Evolutionary conservation across 2,113 vertebrate species (phyloP), one percentile per base, ranked within the genome.

Genomic region (Anolis carolinensis): DNA sequence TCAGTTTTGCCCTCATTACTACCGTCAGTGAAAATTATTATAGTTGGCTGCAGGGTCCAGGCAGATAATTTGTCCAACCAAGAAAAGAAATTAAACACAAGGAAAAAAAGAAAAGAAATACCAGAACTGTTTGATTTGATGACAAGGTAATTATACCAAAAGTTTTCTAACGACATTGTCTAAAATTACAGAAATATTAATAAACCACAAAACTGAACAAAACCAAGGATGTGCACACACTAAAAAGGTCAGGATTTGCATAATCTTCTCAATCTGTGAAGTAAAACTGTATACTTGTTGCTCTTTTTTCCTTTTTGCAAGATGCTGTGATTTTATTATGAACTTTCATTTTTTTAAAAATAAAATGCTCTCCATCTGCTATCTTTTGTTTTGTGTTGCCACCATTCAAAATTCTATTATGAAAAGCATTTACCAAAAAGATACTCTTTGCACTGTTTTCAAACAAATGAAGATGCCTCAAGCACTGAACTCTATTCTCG

Each of bases 401-500:
- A 88, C 89, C 23, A 1, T 73, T 93, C 0, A 0, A 44, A 73
- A 86, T 0, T 18, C 81, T 63, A 90, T 88, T 89, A 86, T 84
- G 90, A 93, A 93, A 93, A 73, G 67, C 89, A 92, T 90, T 95
- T 93, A 90, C 89, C 89, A 94, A 95, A 89, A 32, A 92, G 90
- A 93, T 85, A 90, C n/a, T 87, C 59, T 94, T 92, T 91, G 74
- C 75, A 79, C 75, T 72, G 86, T 82, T 93, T 95, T 88, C 86
- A 18, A 0, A 92, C 81, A 92, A 92, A 90, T 77, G 89, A 73
- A 67, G 81, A 89, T 71, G 95, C 95, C 94, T 90, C 52, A 91
- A 96, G 95, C 94, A 65, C 77, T 91, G 63, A 91, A 84, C 30
- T 96, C 87, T 83, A 90, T 94, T 96, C 95, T 44, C n/a, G n/a